phyloP scores from a whole-genome alignment of 2,888 invertebrate species.

The Netelia virgata region DNA sequence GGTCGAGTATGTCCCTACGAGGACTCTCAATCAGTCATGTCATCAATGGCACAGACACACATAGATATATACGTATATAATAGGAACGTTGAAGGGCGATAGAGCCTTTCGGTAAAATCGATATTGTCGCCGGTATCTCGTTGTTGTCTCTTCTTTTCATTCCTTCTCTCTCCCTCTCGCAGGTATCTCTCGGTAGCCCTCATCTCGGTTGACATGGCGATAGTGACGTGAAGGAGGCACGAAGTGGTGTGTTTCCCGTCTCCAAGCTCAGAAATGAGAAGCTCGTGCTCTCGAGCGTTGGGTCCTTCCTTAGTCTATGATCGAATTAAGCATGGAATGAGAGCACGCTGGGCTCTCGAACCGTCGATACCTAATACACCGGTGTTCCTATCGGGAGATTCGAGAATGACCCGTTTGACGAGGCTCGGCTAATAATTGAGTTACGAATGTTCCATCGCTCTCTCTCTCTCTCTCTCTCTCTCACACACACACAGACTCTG shows the following conservation, averaged over 20 bases:
- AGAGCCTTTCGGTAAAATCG: conserved; percentile 39
- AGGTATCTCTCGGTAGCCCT: neutral
- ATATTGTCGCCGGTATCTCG: conserved; percentile 26
- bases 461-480: neutral
- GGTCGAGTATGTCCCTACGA: neutral
- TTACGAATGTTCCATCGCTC: conserved; percentile 36
- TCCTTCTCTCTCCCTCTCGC: neutral
- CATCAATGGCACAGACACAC: conserved; percentile 31
- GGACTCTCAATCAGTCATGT: conserved; percentile 19
- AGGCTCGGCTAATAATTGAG: conserved; percentile 58
- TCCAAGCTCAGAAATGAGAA: conserved; percentile 1
- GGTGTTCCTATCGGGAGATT: conserved; percentile 40
- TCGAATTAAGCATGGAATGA: conserved; percentile 30
- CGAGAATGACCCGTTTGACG: conserved; percentile 49
- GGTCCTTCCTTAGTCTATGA: conserved; percentile 8
- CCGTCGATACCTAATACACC: conserved; percentile 24
- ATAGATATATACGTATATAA: neutral
- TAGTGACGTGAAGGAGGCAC: neutral
- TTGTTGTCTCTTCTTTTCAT: conserved; percentile 2
- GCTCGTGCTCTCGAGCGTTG: conserved; percentile 12
- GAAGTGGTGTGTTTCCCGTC: neutral
- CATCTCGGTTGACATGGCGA: neutral
- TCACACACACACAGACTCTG: too few species aligned
- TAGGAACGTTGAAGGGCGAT: conserved; percentile 10
- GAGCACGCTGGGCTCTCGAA: neutral